phyloP scores from a whole-genome alignment of 2,113 vertebrate species.

The Cygnus atratus region DNA sequence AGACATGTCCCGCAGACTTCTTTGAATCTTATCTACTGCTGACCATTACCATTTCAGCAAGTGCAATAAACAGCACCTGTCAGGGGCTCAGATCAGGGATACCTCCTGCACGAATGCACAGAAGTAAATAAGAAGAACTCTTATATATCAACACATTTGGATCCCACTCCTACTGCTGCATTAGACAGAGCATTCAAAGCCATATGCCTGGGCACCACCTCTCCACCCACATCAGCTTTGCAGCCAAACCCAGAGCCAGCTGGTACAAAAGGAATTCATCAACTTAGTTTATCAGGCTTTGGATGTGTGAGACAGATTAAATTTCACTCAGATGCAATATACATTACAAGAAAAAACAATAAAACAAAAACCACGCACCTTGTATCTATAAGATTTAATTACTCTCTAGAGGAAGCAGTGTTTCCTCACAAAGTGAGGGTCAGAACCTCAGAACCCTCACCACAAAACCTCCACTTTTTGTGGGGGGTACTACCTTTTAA shows the following conservation, averaged over 20 bases:
- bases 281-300: not conserved
- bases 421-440: not conserved
- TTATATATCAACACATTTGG: not conserved
- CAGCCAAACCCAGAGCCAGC: not conserved
- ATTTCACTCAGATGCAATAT: not conserved
- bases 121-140: not conserved
- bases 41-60: not conserved
- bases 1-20: not conserved
- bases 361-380: not conserved
- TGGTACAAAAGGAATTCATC: not conserved
- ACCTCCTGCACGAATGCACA: not conserved
- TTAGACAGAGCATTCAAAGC: not conserved
- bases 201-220: not conserved
- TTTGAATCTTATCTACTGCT: not conserved
- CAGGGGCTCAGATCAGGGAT: not conserved
- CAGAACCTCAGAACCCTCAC: not conserved
- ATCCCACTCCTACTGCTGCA: not conserved
- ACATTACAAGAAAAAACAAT: not conserved
- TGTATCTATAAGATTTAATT: not conserved
- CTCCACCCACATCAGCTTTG: not conserved
- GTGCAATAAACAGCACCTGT: not conserved
- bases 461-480: not conserved
- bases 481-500: not conserved
- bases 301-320: not conserved
- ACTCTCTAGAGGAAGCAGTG: not conserved